Conservation (phyloP, 2,797 vertebrate genomes). For the Gymnopithys bicolor region DNA sequence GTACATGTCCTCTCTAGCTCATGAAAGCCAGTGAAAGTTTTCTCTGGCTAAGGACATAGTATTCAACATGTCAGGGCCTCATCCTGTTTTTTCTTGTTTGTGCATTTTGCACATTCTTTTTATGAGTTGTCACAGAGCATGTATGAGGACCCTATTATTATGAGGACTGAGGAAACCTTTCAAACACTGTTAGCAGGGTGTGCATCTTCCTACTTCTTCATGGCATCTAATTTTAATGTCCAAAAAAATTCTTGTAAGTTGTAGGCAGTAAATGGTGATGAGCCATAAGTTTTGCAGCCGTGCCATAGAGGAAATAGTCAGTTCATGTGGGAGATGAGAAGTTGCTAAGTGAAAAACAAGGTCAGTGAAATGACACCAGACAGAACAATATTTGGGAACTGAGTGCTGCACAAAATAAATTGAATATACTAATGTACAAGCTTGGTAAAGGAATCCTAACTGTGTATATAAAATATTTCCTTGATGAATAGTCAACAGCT, state of each 20-base stretch:
- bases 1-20: background rate
- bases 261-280: background rate
- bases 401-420: slow-evolving; percentile 10
- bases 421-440: slow-evolving; percentile 35
- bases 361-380: background rate
- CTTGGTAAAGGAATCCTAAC: slow-evolving; percentile 59
- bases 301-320: background rate
- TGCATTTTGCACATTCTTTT: background rate
- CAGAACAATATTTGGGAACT: slow-evolving; percentile 31
- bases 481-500: slow-evolving; percentile 53
- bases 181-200: background rate
- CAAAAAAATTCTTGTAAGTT: background rate
- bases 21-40: background rate
- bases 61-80: background rate
- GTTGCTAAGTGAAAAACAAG: background rate
- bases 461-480: slow-evolving; percentile 61
- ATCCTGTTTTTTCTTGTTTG: background rate
- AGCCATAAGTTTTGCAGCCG: background rate
- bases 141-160: background rate
- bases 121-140: background rate
- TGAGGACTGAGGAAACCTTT: background rate
- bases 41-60: background rate
- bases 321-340: background rate
- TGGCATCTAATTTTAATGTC: background rate
- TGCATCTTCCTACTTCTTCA: background rate